Evolutionary conservation across 2,888 invertebrate species (phyloP).

Genomic region (Nemotelus nigrinus): DNA sequence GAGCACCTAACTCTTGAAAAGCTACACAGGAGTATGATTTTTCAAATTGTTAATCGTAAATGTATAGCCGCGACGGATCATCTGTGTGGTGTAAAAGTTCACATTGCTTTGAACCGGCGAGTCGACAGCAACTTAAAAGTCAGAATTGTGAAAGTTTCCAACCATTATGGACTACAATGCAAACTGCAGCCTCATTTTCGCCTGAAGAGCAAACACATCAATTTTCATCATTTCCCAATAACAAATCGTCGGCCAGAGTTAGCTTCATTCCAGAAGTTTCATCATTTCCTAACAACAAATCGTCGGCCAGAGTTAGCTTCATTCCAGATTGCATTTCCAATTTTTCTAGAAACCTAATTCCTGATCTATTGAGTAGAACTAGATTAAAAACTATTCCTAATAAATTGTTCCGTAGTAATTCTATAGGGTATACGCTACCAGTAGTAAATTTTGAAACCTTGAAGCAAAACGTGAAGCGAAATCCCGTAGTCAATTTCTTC

Average conservation of each 20-base stretch:
- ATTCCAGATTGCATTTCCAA: constrained; percentile 56
- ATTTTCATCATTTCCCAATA: background rate
- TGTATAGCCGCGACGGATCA: background rate
- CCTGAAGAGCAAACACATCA: constrained; percentile 36
- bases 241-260: background rate
- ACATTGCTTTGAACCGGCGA: background rate
- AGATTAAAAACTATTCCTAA: constrained; percentile 58
- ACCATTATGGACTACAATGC: constrained; percentile 49
- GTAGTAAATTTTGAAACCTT: constrained; percentile 60
- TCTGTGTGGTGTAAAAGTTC: background rate
- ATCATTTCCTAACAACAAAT: background rate
- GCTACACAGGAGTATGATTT: no score
- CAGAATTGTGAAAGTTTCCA: constrained; percentile 51
- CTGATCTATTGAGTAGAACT: constrained; percentile 59
- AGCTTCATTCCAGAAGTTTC: constrained; percentile 50
- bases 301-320: constrained; percentile 14
- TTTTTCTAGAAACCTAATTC: constrained; percentile 53
- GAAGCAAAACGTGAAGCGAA: constrained; percentile 58
- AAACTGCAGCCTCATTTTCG: constrained; percentile 53
- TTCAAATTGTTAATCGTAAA: background rate
- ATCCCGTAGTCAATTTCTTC: constrained; percentile 63
- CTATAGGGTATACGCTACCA: constrained; percentile 51
- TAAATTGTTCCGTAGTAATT: constrained; percentile 57
- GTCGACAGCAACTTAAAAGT: constrained; percentile 34
- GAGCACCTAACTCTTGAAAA: no score